phyloP scores from a whole-genome alignment of 2,113 vertebrate species.

The Protobothrops mucrosquamatus region DNA sequence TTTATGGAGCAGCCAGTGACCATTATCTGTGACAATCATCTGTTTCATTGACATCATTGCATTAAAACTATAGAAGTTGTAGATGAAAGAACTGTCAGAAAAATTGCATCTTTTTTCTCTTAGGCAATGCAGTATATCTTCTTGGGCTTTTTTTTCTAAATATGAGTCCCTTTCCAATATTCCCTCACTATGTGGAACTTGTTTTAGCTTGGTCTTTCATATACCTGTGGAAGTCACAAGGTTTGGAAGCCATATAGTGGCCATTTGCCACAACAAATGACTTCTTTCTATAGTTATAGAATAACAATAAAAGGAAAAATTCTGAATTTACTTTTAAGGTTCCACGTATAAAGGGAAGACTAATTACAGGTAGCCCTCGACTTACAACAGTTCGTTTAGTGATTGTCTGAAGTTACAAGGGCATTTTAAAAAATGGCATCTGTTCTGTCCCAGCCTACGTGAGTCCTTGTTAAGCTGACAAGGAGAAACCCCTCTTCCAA shows the following conservation, averaged over 20 bases:
- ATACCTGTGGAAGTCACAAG: background rate
- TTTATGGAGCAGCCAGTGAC: slow-evolving; percentile 35
- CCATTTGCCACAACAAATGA: no score
- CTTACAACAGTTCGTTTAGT: background rate
- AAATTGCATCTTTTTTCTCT: background rate
- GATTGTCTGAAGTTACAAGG: background rate
- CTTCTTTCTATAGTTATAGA: background rate
- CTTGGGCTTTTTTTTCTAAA: background rate
- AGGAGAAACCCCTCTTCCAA: no score
- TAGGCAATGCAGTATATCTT: background rate
- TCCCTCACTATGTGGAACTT: background rate
- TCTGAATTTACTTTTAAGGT: background rate
- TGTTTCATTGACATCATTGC: slow-evolving; percentile 48
- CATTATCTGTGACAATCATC: slow-evolving; percentile 48
- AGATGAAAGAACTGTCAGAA: slow-evolving; percentile 22
- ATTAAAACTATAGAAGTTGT: slow-evolving; percentile 29
- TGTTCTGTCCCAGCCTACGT: no score
- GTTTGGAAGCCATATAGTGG: background rate
- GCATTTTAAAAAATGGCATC: background rate
- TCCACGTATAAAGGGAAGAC: background rate
- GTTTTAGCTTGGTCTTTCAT: background rate
- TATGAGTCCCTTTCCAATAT: background rate
- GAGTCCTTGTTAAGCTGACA: no score
- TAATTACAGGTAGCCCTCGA: background rate
- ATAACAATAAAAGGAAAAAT: background rate